These are phyloP conservation scores for Ophion obscuratus DNA, from an alignment of 2,888 invertebrate genomes.

Conservation along the genomic window DNA sequence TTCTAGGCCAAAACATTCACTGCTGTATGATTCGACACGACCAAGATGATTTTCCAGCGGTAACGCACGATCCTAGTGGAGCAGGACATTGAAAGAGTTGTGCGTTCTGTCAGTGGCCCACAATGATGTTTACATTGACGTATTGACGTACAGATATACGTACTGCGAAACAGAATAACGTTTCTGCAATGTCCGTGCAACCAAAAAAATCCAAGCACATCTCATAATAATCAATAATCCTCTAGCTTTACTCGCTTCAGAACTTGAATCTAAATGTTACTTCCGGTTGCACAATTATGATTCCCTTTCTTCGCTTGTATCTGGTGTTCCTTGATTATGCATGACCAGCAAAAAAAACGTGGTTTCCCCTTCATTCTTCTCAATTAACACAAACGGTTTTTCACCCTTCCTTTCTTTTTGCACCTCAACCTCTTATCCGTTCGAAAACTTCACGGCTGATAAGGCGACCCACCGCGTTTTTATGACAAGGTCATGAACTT, in stretches of 20 bases:
- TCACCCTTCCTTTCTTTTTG: background rate
- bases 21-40: background rate
- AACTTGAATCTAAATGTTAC: too few species aligned
- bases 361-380: too few species aligned
- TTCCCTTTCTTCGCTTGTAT: too few species aligned
- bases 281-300: too few species aligned
- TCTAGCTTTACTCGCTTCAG: too few species aligned
- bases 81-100: background rate
- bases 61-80: background rate
- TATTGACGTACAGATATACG: conserved; percentile 30
- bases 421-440: background rate
- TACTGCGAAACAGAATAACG: too few species aligned
- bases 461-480: background rate
- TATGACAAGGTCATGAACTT: background rate
- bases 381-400: background rate
- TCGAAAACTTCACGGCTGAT: background rate
- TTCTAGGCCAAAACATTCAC: background rate
- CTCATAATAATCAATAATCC: too few species aligned
- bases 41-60: conserved; percentile 1
- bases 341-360: too few species aligned
- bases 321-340: too few species aligned
- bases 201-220: too few species aligned
- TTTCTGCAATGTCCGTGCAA: too few species aligned
- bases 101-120: background rate
- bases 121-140: conserved; percentile 43